phyloP scores from a whole-genome alignment of 2,888 invertebrate genomes.

The Chydorus sphaericus region DNA sequence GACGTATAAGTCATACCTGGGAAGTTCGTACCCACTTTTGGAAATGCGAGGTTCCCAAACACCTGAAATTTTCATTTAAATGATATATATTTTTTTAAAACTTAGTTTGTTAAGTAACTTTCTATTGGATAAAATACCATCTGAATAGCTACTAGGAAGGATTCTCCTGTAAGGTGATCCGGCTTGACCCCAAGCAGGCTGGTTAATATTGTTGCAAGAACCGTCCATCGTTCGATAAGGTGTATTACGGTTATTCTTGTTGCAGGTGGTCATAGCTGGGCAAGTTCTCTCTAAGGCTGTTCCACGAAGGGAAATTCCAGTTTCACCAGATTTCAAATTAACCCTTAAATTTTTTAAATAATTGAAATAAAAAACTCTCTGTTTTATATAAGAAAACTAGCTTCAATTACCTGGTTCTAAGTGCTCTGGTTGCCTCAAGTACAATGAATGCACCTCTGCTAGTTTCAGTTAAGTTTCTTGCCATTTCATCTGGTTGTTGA shows the following conservation, averaged over 20 bases:
- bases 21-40: constrained; percentile 19
- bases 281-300: not conserved
- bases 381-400: too few relatives aligned
- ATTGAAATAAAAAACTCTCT: too few relatives aligned
- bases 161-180: constrained; percentile 16
- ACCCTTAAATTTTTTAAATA: too few relatives aligned
- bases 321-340: too few relatives aligned
- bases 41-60: constrained; percentile 18
- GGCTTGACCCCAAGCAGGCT: constrained; percentile 14
- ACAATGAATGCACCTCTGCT: constrained; percentile 4
- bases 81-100: not conserved
- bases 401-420: constrained; percentile 15
- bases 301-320: not conserved
- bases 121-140: too few relatives aligned
- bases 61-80: constrained; percentile 12
- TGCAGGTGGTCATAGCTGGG: not conserved
- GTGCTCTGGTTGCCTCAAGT: constrained; percentile 12
- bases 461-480: not conserved
- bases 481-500: constrained; percentile 1
- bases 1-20: constrained; percentile 5
- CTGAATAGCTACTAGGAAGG: constrained; percentile 15
- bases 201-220: constrained; percentile 17
- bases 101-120: not conserved
- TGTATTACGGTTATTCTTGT: not conserved
- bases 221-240: constrained; percentile 16